Evolutionary conservation across 2,113 vertebrate species (phyloP), one percentile per base, ranked within the genome.

Genomic region (Nibea coibor): DNA sequence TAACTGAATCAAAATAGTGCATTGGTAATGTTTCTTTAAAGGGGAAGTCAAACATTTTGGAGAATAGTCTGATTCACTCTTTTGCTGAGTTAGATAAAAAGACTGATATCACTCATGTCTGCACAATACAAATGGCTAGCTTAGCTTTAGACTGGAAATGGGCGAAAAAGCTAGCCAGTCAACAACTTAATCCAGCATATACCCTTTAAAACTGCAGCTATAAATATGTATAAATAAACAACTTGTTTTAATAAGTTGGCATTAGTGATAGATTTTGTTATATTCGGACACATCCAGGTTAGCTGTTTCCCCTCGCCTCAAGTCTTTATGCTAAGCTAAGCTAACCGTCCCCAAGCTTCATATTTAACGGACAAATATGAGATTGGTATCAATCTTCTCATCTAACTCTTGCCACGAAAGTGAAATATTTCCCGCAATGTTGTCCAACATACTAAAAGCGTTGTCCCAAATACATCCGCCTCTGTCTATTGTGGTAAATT

Each of bases 401-500:
- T 31, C 53, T 22, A 43, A 31, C n/a, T 43, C 3, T 73, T 53
- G 51, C 19, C 62, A 69, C 43, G 16, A 28, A 42, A 63, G 35
- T 2, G 0, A 39, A 15, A 14, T 45, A 45, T 28, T 56, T 11
- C 5, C 16, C 16, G 10, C 42, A n/a, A 51, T 15, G 16, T 15
- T 17, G 26, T 70, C 77, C 2, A 70, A 31, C 26, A 69, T 8
- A 22, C 39, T n/a, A 20, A 48, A 59, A 61, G 39, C 57, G 43
- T n/a, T 6, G 19, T 42, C 35, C 54, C 35, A 53, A 48, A 56
- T 22, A 68, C 11, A 45, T 20, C 20, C 43, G 17, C 22, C 42
- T 19, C 47, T 24, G 24, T 26, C 43, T 45, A 24, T 39, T 81
- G 78, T 64, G 57, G 71, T 81, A 17, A 62, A 64, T 74, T 58